Evolutionary conservation across 1,140 invertebrate species (phyloP).

Genomic region (Dendrolimus kikuchii): DNA sequence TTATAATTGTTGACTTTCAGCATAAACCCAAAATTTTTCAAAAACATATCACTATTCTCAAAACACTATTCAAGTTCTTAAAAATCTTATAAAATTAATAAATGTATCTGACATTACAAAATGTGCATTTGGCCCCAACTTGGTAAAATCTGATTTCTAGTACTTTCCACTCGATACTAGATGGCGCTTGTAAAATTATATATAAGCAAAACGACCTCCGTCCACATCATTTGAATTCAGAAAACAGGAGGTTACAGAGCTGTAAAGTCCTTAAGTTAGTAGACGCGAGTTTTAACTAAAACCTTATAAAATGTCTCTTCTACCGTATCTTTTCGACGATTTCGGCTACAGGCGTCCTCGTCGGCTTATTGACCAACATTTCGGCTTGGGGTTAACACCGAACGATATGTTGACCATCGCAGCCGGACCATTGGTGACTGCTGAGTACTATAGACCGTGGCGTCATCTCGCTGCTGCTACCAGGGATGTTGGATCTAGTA

Average conservation of each 20-base stretch:
- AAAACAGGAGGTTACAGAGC: conserved; percentile 14
- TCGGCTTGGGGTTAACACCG: conserved; percentile 69
- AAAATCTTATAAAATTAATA: too few relatives aligned
- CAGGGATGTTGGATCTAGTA: conserved; percentile 46
- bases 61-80: too few relatives aligned
- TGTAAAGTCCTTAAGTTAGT: conserved; percentile 8
- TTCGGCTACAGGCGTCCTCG: conserved; percentile 46
- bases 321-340: conserved; percentile 43
- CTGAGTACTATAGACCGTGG: conserved; percentile 73
- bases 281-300: conserved; percentile 2
- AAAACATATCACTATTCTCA: too few relatives aligned
- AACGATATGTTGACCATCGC: conserved; percentile 69
- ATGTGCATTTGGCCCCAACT: too few relatives aligned
- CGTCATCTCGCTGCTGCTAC: conserved; percentile 39
- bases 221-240: conserved; percentile 19
- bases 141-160: conserved; percentile 14
- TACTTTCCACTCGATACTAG: conserved; percentile 48
- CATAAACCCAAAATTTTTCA: too few relatives aligned
- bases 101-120: too few relatives aligned
- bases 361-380: conserved; percentile 60
- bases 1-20: too few relatives aligned
- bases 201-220: conserved; percentile 22
- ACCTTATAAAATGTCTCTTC: conserved; percentile 40
- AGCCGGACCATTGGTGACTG: conserved; percentile 26
- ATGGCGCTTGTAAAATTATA: conserved; percentile 38